These are phyloP conservation scores for Leucoma salicis DNA, from an alignment of 2,888 invertebrate genomes.

Conservation along the genomic window DNA sequence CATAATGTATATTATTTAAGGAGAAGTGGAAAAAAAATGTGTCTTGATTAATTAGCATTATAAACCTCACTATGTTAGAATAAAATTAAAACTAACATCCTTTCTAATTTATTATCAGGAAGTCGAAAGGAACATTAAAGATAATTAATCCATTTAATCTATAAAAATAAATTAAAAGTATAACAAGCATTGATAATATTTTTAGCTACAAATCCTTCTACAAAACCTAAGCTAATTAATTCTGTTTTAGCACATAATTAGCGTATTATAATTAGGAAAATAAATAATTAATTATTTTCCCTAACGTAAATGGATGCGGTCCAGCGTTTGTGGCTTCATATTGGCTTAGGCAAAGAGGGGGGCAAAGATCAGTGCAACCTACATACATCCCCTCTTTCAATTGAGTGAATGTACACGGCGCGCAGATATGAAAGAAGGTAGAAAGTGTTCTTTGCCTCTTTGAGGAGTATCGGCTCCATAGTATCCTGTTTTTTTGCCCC, in stretches of 20 bases:
- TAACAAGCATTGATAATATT: not conserved
- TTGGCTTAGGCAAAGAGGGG: constrained; percentile 43
- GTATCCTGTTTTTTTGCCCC: not conserved
- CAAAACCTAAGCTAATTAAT: constrained; percentile 7
- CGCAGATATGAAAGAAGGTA: constrained; percentile 42
- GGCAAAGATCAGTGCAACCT: constrained; percentile 63
- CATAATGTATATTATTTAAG: too few species aligned
- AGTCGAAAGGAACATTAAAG: not conserved
- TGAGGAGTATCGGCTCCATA: too few species aligned
- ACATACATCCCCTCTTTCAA: constrained; percentile 68
- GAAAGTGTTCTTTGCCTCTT: constrained; percentile 3
- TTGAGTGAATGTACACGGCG: constrained; percentile 24
- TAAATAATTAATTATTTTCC: too few species aligned
- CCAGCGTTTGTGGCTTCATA: constrained; percentile 48
- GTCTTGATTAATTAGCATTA: not conserved
- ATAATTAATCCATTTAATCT: constrained; percentile 1
- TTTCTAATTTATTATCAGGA: not conserved
- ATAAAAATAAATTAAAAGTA: constrained; percentile 3
- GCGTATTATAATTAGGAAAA: constrained; percentile 2
- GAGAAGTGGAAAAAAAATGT: too few species aligned
- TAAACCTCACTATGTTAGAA: not conserved
- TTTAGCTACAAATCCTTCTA: constrained; percentile 12
- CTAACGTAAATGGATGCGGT: constrained; percentile 35
- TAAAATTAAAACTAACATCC: not conserved
- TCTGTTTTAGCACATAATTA: constrained; percentile 17